Evolutionary conservation across 2,113 vertebrate species (phyloP).

Genomic region (Orientallactaga bullata): DNA sequence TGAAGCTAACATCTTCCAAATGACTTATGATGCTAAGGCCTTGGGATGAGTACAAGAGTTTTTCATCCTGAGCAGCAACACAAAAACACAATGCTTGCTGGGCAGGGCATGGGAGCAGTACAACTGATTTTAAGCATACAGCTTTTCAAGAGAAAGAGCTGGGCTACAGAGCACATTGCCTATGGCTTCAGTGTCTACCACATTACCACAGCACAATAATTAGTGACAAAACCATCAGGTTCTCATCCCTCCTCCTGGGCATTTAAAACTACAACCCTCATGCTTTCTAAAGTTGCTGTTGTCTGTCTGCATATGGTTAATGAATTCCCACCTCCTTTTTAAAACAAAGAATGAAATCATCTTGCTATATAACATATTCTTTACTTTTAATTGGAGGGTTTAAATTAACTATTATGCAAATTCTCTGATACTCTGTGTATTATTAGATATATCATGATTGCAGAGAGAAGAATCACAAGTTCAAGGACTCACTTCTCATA

Average conservation of each 20-base stretch:
- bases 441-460: background rate
- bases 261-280: background rate
- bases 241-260: background rate
- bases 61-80: background rate
- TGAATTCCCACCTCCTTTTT: background rate
- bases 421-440: conserved; percentile 7
- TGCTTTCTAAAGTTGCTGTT: background rate
- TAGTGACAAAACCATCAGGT: background rate
- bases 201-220: background rate
- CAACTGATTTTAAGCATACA: conserved; percentile 28
- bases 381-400: conserved; percentile 56
- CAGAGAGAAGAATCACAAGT: conserved; percentile 4
- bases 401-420: conserved; percentile 39
- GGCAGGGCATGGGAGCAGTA: background rate
- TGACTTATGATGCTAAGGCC: background rate
- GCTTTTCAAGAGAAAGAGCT: conserved; percentile 1
- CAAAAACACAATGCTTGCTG: background rate
- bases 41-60: background rate
- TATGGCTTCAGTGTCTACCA: background rate
- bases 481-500: background rate
- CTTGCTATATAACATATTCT: background rate
- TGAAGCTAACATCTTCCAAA: conserved; percentile 7
- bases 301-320: background rate
- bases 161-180: background rate
- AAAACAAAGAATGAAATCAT: background rate